A percentile compares a stretch with the other conserved stretches of the same genome.
Evolutionary conservation across 2,797 vertebrate genomes (phyloP).

Genomic region (Lithobates sylvaticus): DNA sequence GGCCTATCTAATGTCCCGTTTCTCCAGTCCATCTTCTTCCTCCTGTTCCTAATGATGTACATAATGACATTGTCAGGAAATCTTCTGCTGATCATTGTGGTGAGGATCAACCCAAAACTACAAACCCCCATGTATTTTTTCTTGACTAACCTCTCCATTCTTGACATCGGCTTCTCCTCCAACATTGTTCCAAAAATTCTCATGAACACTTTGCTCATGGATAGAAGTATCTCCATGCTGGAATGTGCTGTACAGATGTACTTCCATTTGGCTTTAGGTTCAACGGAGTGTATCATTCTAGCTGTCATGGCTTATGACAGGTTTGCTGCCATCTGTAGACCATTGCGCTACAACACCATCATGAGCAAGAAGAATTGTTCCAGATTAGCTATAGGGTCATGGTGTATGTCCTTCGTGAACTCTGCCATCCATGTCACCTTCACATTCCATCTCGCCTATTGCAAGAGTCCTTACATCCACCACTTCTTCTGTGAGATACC

Average conservation of each 20-base stretch:
- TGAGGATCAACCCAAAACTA: not conserved
- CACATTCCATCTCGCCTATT: not conserved
- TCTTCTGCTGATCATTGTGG: slow-evolving; percentile 12
- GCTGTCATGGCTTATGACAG: slow-evolving; percentile 4
- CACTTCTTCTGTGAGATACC: slow-evolving; percentile 14
- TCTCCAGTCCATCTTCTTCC: not conserved
- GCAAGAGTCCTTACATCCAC: not conserved
- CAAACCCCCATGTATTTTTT: slow-evolving; percentile 42
- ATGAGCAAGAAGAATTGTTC: not conserved
- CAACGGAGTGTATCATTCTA: slow-evolving; percentile 4
- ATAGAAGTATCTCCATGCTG: slow-evolving; percentile 7
- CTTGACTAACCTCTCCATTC: slow-evolving; percentile 16
- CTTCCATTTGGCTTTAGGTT: not conserved
- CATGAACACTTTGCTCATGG: not conserved
- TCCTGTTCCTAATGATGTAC: slow-evolving; percentile 21
- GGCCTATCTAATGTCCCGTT: slow-evolving; percentile 6
- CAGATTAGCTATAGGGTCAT: not conserved
- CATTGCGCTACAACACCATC: not conserved
- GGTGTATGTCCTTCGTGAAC: slow-evolving; percentile 3
- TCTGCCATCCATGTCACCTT: not conserved
- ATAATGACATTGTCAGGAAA: slow-evolving; percentile 12
- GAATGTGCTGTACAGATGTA: slow-evolving; percentile 18
- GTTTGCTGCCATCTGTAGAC: not conserved
- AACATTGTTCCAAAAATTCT: slow-evolving; percentile 25
- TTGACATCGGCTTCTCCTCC: slow-evolving; percentile 34